Percentiles rank a stretch among this genome's conserved stretches.
These are phyloP conservation scores for Drosophila tripunctata DNA, from an alignment of 2,888 invertebrate species.

Conservation along the genomic window DNA sequence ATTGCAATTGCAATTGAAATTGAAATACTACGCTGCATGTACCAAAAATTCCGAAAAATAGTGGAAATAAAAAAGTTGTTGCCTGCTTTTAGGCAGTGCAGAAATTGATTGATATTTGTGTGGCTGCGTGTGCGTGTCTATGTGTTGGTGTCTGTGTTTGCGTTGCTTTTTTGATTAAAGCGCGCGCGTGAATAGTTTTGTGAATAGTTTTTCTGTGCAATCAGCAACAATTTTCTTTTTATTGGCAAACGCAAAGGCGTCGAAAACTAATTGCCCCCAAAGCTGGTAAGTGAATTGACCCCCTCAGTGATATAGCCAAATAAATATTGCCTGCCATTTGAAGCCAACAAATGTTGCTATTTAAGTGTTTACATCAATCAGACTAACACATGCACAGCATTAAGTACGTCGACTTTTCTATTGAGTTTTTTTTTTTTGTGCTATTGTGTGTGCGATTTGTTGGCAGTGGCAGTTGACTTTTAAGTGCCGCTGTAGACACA, in stretches of 20 bases:
- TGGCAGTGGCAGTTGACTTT: slow-evolving; percentile 60
- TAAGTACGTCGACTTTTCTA: no score
- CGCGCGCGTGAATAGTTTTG: slow-evolving; percentile 62
- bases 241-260: slow-evolving; percentile 27
- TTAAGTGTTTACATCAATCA: slow-evolving; percentile 19
- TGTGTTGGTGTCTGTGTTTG: not conserved
- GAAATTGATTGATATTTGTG: slow-evolving; percentile 65
- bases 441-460: slow-evolving; percentile 48
- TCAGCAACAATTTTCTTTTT: slow-evolving; percentile 53
- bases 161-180: no score
- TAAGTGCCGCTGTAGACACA: slow-evolving; percentile 46
- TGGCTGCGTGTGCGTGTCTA: slow-evolving; percentile 18
- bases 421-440: slow-evolving; percentile 33
- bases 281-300: slow-evolving; percentile 38
- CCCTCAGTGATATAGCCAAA: not conserved
- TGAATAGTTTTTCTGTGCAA: slow-evolving; percentile 58
- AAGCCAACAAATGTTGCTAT: not conserved
- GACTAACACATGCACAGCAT: not conserved
- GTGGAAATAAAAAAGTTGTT: slow-evolving; percentile 52
- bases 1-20: slow-evolving; percentile 44
- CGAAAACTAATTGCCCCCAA: slow-evolving; percentile 20
- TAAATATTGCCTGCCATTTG: no score
- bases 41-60: slow-evolving; percentile 8
- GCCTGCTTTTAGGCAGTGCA: slow-evolving; percentile 56
- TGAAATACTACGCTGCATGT: slow-evolving; percentile 41